Conservation (phyloP, 2,113 vertebrate species). For the Neofelis nebulosa region DNA sequence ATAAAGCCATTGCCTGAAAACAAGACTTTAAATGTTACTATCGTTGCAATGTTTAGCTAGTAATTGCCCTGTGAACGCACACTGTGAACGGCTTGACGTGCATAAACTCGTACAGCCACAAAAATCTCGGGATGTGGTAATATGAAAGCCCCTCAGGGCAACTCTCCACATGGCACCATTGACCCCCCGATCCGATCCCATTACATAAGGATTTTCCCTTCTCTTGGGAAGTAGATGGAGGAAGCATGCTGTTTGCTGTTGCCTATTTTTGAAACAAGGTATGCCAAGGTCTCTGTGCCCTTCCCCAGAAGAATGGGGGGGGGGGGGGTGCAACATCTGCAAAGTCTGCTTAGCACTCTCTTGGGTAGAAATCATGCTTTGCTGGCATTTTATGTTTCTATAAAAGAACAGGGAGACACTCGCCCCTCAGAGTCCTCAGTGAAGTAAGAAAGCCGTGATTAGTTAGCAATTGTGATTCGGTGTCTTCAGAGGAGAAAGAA, state of each 20-base stretch:
- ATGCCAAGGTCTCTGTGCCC: background rate
- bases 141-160: background rate
- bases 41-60: background rate
- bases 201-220: background rate
- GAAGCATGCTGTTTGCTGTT: background rate
- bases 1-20: background rate
- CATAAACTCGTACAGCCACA: background rate
- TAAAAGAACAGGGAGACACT: slow-evolving; percentile 45
- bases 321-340: slow-evolving; percentile 8
- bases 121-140: background rate
- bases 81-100: background rate
- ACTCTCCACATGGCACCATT: background rate
- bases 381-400: slow-evolving; percentile 62
- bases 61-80: background rate
- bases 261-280: background rate
- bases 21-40: background rate
- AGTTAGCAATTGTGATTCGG: background rate
- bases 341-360: background rate
- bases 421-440: background rate
- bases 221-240: background rate
- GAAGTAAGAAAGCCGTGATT: background rate
- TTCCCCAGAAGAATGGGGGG: background rate
- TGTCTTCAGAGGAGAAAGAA: background rate
- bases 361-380: slow-evolving; percentile 43
- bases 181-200: background rate